Evolutionary conservation across 2,888 invertebrate species (phyloP).

Genomic region (Watsonalla cultraria): DNA sequence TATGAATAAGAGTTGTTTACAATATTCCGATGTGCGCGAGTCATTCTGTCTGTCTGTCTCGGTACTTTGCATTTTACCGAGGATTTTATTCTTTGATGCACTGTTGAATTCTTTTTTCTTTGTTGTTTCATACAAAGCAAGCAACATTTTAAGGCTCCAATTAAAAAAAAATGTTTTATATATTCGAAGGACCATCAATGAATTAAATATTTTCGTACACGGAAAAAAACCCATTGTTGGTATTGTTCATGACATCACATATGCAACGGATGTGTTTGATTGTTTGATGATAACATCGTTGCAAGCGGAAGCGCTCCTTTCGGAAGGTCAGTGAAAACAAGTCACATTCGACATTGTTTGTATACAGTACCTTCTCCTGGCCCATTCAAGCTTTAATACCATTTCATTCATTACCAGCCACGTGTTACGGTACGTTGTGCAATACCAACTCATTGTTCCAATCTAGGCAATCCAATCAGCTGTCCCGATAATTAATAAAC

Average conservation of each 20-base stretch:
- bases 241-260: constrained; percentile 4
- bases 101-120: too few relatives aligned
- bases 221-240: not conserved
- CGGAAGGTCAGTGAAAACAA: constrained; percentile 24
- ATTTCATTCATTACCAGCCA: constrained; percentile 39
- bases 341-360: constrained; percentile 35
- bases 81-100: too few relatives aligned
- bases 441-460: constrained; percentile 36
- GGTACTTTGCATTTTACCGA: too few relatives aligned
- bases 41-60: constrained; percentile 15
- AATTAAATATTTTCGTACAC: too few relatives aligned
- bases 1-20: constrained; percentile 16
- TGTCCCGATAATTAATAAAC: not conserved
- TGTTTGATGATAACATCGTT: constrained; percentile 35
- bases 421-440: constrained; percentile 39
- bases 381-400: constrained; percentile 32
- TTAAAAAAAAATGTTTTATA: too few relatives aligned
- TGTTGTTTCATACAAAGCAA: too few relatives aligned
- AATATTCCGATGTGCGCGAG: constrained; percentile 30
- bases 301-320: constrained; percentile 39
- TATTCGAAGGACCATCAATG: too few relatives aligned
- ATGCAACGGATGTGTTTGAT: constrained; percentile 38
- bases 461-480: constrained; percentile 8
- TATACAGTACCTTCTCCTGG: constrained; percentile 24
- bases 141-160: too few relatives aligned